These are phyloP conservation scores for Mus musculus DNA, from an alignment of 2,113 vertebrate species.

Conservation along the genomic window GRCm39 chr14:105123501-105124000, in stretches of 20 bases:
- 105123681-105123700: slow-evolving; percentile 59
- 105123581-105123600: slow-evolving; percentile 59
- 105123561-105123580: slow-evolving; percentile 76
- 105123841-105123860: slow-evolving; percentile 1
- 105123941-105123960: neutral
- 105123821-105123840: slow-evolving; percentile 8
- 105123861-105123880: neutral
- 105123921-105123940: neutral
- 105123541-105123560: slow-evolving; percentile 61
- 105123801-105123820: slow-evolving; percentile 65
- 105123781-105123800: neutral
- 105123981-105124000: neutral
- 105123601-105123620: slow-evolving; percentile 54
- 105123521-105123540: slow-evolving; percentile 57
- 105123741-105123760: slow-evolving; percentile 72
- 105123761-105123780: slow-evolving; percentile 54
- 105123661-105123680: slow-evolving; percentile 53
- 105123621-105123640: slow-evolving; percentile 53
- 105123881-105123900: neutral
- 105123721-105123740: slow-evolving; percentile 64
- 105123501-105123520: slow-evolving; percentile 70
- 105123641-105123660: slow-evolving; percentile 12
- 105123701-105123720: slow-evolving; percentile 68
- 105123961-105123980: neutral
- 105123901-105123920: neutral